These are phyloP conservation scores for Pyrgus malvae DNA, from an alignment of 2,888 invertebrate species.

Conservation along the genomic window DNA sequence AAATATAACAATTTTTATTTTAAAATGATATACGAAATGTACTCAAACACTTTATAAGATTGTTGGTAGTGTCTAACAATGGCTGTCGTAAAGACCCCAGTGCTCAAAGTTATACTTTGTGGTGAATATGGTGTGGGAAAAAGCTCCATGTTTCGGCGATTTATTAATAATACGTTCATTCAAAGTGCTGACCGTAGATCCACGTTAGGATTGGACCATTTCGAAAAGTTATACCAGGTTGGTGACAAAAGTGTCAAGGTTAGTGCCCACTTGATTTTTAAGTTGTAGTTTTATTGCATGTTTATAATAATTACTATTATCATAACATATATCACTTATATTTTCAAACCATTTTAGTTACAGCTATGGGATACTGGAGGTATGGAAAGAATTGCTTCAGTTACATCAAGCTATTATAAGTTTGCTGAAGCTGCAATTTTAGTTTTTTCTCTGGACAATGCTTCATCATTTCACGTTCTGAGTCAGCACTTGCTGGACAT, in stretches of 20 bases:
- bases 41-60: neutral
- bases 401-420: slow-evolving; percentile 97
- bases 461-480: slow-evolving; percentile 94
- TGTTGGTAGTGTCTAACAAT: slow-evolving; percentile 62
- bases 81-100: slow-evolving; percentile 92
- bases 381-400: slow-evolving; percentile 97
- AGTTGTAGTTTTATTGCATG: too few relatives aligned
- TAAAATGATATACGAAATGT: too few relatives aligned
- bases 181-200: slow-evolving; percentile 91
- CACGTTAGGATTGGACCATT: slow-evolving; percentile 95
- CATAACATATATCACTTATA: too few relatives aligned
- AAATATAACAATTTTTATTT: too few relatives aligned
- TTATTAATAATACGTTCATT: slow-evolving; percentile 94
- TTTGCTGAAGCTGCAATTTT: slow-evolving; percentile 97
- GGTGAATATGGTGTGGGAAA: slow-evolving; percentile 98
- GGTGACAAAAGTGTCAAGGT: slow-evolving; percentile 91
- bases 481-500: slow-evolving; percentile 96
- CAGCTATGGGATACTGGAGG: slow-evolving; percentile 98
- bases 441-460: slow-evolving; percentile 94
- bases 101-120: slow-evolving; percentile 95
- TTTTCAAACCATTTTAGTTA: slow-evolving; percentile 87
- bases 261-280: slow-evolving; percentile 38
- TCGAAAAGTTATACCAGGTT: slow-evolving; percentile 89
- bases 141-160: slow-evolving; percentile 95
- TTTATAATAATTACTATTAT: too few relatives aligned